Evolutionary conservation across 2,113 vertebrate species (phyloP), one percentile per base, ranked within the genome.

Genomic region (Trichomycterus rosablanca): DNA sequence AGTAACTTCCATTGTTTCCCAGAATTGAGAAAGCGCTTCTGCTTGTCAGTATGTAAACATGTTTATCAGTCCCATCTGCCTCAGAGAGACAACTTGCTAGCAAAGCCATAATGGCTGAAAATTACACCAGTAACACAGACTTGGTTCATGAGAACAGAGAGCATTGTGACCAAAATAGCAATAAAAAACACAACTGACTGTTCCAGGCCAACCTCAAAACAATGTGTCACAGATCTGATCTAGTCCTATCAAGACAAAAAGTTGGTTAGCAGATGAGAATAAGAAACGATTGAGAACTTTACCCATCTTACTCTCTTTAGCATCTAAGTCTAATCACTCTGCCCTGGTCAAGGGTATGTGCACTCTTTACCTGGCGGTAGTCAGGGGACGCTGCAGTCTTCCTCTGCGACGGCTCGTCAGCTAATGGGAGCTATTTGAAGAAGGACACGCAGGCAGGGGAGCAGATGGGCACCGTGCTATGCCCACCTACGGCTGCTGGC

Each of bases 371-470:
- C n/a, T 2, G 16, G 30, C 30, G 16, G 60, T 52, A 48, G 48
- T 22, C 63, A 45, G 51, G 42, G 22, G 43, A 55, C 62, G 22
- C 30, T 45, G 56, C 54, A 65, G 67, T 75, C 77, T 74, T 43
- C 37, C 37, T 2, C 23, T 70, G 59, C 54, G 53, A 51, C 53
- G 65, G 70, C 62, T 77, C 32, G 72, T 73, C 74, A 59, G 72
- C 80, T 81, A 84, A 83, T 81, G 74, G 68, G 63, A 80, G 74
- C 75, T 85, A 75, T 84, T 81, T 80, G 72, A 53, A 66, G 77
- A 81, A 76, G 68, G 73, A 68, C 69, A 80, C 76, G 79, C 74
- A 70, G 76, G 67, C 63, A 53, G 67, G 15, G 26, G 73, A 76
- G 66, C 75, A 78, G 72, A 80, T 81, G 81, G 79, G 74, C 67